These are phyloP conservation scores for Syngnathus scovelli DNA, from an alignment of 2,113 vertebrate species.

Conservation along the genomic window DNA sequence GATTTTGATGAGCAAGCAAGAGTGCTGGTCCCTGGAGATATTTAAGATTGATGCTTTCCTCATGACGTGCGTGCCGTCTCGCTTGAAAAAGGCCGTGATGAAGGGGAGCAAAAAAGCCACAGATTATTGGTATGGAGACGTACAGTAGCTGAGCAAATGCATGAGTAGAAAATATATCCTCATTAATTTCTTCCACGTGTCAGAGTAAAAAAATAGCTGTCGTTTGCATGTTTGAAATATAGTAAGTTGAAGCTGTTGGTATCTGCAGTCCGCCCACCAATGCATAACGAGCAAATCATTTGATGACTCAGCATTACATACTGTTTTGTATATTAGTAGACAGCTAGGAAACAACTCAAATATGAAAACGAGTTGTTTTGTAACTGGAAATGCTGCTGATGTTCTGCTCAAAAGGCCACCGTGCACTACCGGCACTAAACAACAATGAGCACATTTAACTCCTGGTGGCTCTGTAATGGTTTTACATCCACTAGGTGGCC, in stretches of 20 bases:
- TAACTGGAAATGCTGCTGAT: background rate
- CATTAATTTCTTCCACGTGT: conserved; percentile 23
- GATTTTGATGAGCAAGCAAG: conserved; percentile 54
- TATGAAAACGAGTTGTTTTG: background rate
- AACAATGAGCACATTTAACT: background rate
- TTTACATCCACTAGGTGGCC: conserved; percentile 1
- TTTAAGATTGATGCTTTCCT: conserved; percentile 49
- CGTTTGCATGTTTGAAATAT: conserved; percentile 21
- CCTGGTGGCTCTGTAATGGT: background rate
- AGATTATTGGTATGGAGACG: background rate
- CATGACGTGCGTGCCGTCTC: conserved; percentile 34
- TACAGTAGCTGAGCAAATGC: conserved; percentile 6
- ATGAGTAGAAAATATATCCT: conserved; percentile 23
- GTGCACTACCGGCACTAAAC: background rate
- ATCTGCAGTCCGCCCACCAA: background rate
- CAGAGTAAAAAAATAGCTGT: conserved; percentile 13
- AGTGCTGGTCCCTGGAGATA: conserved; percentile 32
- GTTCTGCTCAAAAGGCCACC: background rate
- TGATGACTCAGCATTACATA: conserved; percentile 28
- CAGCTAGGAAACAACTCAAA: background rate
- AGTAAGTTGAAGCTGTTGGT: conserved; percentile 13
- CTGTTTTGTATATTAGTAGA: background rate
- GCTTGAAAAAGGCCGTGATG: conserved; percentile 44
- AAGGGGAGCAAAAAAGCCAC: conserved; percentile 29
- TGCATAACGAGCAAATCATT: conserved; percentile 10